Evolutionary conservation across 2,888 invertebrate species (phyloP).

Genomic region (Phengaris alcon): DNA sequence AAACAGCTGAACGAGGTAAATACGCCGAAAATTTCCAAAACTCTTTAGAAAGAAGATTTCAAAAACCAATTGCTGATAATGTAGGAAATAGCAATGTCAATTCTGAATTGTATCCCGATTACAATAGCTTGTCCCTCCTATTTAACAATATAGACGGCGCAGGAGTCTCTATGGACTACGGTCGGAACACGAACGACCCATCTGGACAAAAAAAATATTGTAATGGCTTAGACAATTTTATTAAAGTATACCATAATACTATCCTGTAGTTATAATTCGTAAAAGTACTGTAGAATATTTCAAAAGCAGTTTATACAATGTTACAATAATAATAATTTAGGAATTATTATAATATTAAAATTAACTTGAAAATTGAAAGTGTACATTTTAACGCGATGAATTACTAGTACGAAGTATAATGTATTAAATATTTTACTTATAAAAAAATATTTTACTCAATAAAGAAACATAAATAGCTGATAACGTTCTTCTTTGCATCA

Average conservation of each 20-base stretch:
- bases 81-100: constrained; percentile 44
- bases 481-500: too few species aligned
- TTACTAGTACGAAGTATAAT: too few species aligned
- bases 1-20: constrained; percentile 50
- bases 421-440: too few species aligned
- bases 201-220: constrained; percentile 61
- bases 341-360: too few species aligned
- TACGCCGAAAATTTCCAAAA: constrained; percentile 52
- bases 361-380: too few species aligned
- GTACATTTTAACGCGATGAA: too few species aligned
- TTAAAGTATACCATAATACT: constrained; percentile 56
- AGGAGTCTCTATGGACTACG: constrained; percentile 65
- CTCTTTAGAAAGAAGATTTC: constrained; percentile 59
- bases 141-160: constrained; percentile 63
- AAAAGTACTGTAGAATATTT: too few species aligned
- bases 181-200: constrained; percentile 60
- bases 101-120: constrained; percentile 43
- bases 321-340: too few species aligned
- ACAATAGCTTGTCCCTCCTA: constrained; percentile 56
- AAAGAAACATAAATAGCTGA: too few species aligned
- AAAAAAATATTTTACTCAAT: too few species aligned
- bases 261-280: constrained; percentile 35
- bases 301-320: constrained; percentile 25
- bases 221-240: constrained; percentile 58
- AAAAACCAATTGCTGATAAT: constrained; percentile 54